Percentiles rank a stretch among this genome's conserved stretches.
Conservation (phyloP, 2,888 invertebrate genomes). For the Abrostola triplasia region DNA sequence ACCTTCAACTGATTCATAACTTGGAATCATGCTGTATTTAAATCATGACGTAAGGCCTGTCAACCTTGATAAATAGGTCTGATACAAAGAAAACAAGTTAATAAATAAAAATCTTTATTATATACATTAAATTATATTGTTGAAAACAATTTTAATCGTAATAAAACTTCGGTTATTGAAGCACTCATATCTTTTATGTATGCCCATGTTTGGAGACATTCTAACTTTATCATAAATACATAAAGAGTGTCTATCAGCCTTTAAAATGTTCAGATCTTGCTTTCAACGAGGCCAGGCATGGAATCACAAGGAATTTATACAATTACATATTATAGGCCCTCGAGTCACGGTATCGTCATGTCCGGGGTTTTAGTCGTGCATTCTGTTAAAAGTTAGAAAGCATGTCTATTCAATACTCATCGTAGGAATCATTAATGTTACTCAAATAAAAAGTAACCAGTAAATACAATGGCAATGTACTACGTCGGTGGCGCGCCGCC, state of each 20-base stretch:
- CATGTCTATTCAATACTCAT: constrained; percentile 76
- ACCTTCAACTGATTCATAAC: constrained; percentile 39
- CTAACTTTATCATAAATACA: constrained; percentile 72
- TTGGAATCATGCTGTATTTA: constrained; percentile 15
- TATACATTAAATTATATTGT: constrained; percentile 86
- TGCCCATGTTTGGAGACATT: constrained; percentile 65
- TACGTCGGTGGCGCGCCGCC: constrained; percentile 59
- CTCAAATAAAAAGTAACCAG: constrained; percentile 78
- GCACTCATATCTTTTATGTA: constrained; percentile 77
- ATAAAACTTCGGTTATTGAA: constrained; percentile 85
- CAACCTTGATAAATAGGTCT: constrained; percentile 11
- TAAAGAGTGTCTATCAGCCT: constrained; percentile 82
- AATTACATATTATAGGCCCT: constrained; percentile 71
- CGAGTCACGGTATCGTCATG: constrained; percentile 71
- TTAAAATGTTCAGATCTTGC: constrained; percentile 80
- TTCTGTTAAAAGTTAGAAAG: constrained; percentile 87
- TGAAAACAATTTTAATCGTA: constrained; percentile 79
- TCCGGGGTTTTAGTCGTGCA: constrained; percentile 81
- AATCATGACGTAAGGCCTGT: constrained; percentile 25
- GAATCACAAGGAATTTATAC: constrained; percentile 79
- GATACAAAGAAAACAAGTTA: constrained; percentile 56
- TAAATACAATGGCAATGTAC: constrained; percentile 82
- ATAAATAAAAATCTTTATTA: constrained; percentile 87
- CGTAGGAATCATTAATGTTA: constrained; percentile 84
- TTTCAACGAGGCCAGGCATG: constrained; percentile 70